Percentiles rank a stretch among this genome's conserved stretches.
These are phyloP conservation scores for Rhyzopertha dominica DNA, from an alignment of 1,140 invertebrate genomes.

Conservation along the genomic window DNA sequence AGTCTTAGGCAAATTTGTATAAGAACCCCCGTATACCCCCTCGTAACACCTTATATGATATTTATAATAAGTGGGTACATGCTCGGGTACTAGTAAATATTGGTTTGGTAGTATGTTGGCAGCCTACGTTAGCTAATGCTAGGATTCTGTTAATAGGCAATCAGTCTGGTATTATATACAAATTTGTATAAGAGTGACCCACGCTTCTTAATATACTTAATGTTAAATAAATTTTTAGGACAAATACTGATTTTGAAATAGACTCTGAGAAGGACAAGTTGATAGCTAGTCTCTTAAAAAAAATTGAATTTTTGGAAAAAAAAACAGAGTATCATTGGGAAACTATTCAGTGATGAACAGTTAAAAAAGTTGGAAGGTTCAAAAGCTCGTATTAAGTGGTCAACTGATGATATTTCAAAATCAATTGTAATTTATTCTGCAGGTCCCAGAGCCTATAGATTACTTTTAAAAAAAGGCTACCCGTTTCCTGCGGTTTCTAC, in stretches of 20 bases:
- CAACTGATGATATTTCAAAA: slow-evolving; percentile 12
- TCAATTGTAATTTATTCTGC: slow-evolving; percentile 9
- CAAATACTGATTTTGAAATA: neutral
- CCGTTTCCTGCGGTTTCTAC: slow-evolving; percentile 17
- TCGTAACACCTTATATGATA: no score
- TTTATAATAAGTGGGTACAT: no score
- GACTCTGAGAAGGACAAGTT: neutral
- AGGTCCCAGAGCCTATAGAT: slow-evolving; percentile 7
- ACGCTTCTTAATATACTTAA: neutral
- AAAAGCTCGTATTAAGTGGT: neutral
- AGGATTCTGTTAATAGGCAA: slow-evolving; percentile 6
- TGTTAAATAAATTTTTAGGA: neutral
- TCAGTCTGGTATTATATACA: neutral
- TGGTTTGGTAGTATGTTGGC: no score
- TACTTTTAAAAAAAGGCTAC: slow-evolving; percentile 12
- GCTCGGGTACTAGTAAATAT: no score
- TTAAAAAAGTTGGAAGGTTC: slow-evolving; percentile 11
- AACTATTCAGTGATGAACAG: slow-evolving; percentile 5
- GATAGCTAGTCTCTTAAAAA: slow-evolving; percentile 1
- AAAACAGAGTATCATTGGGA: neutral
- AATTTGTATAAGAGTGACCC: neutral
- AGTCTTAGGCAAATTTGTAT: no score
- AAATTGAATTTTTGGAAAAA: neutral
- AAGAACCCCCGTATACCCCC: no score
- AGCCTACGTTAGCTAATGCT: no score